Base-by-base conservation (phyloP, 2,113 vertebrate species). In the Rhynchopsitta pachyrhyncha region DNA sequence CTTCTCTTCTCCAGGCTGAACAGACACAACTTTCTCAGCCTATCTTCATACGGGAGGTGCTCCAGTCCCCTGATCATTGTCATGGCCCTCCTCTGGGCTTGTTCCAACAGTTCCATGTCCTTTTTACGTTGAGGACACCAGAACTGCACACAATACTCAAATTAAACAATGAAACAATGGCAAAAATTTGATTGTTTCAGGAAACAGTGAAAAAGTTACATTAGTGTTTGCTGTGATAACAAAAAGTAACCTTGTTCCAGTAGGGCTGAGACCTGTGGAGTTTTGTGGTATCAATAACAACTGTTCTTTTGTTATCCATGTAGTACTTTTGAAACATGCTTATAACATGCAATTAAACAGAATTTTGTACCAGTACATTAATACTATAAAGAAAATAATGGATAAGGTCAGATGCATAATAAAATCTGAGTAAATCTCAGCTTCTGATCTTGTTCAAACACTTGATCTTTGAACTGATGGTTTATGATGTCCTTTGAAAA, bases 381-480 rank as follows among this genome's bases (percentile, higher is more conserved):
- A 73, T 49, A 18, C 13, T 57, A 7, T 22, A 53, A 29, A 66
- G 37, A 79, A 78, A 84, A 41, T 10, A 86, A 76, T n/a, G 11
- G 39, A 24, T 89, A 66, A 71, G 18, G 20, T 18, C 44, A 91
- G 73, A 67, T 69, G 41, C 6, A 5, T 74, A 12, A 37, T n/a
- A 92, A 96, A 90, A 86, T 70, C 37, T 50, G 37, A 64, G 4
- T 68, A 63, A 57, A 76, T 78, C 71, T 89, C 25, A 33, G 39
- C 20, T 87, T 89, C 41, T 82, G 68, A 78, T 92, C 44, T 87
- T 93, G 53, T 46, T 60, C 24, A 85, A 87, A 73, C 42, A 42
- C 77, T 74, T 88, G 86, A 92, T 90, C 39, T 74, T 89, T 94
- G 91, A 95, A 93, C 71, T 95, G 93, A 11, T 2, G 33, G 8